These are phyloP conservation scores for Zaprionus davidi DNA, from an alignment of 1,140 invertebrate genomes.

Conservation along the genomic window DNA sequence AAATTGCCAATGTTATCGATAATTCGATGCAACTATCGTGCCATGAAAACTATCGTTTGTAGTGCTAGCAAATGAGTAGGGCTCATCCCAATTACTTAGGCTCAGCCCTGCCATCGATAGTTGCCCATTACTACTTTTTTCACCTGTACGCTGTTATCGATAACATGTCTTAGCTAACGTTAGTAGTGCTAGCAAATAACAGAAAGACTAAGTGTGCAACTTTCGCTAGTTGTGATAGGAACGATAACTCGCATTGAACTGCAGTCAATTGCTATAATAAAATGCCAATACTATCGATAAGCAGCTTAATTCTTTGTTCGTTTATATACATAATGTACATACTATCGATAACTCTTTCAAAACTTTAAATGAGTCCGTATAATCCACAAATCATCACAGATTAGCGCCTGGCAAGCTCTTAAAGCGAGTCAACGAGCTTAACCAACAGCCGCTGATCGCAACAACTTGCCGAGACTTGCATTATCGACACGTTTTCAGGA, in stretches of 20 bases:
- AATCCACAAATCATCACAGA: not conserved
- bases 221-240: not conserved
- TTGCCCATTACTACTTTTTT: too few species aligned
- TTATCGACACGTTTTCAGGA: constrained; percentile 46
- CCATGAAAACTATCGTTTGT: too few species aligned
- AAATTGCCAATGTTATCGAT: too few species aligned
- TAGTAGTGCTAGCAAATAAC: too few species aligned
- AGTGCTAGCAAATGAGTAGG: too few species aligned
- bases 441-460: constrained; percentile 5
- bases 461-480: constrained; percentile 6
- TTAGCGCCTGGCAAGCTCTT: not conserved
- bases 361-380: not conserved
- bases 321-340: not conserved
- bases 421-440: not conserved
- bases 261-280: not conserved
- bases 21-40: too few species aligned
- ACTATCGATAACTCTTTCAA: not conserved
- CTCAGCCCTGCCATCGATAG: too few species aligned
- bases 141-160: not conserved
- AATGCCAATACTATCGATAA: not conserved
- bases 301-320: not conserved
- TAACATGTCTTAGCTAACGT: not conserved
- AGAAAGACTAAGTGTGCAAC: not conserved
- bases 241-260: not conserved
- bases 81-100: too few species aligned